Conservation (phyloP, 1,140 invertebrate genomes). For the Drusus annulatus region DNA sequence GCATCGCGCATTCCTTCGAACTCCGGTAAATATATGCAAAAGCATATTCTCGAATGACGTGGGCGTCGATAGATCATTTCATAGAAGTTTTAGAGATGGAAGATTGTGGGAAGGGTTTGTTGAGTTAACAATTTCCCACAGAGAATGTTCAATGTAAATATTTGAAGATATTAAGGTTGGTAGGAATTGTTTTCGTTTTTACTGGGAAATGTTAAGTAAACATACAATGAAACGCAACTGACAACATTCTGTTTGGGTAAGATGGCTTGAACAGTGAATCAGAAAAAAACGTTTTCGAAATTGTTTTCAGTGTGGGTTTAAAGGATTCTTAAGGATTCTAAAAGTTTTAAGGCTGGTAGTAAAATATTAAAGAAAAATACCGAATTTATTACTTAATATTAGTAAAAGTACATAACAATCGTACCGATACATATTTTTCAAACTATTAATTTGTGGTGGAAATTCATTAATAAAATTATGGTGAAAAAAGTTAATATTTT, state of each 20-base stretch:
- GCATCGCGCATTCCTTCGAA: too few relatives aligned
- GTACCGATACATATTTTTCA: too few relatives aligned
- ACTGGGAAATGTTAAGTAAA: neutral
- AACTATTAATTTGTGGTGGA: too few relatives aligned
- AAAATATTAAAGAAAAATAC: neutral
- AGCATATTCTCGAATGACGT: too few relatives aligned
- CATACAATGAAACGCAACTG: neutral
- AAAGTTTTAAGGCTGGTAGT: neutral
- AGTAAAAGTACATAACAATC: too few relatives aligned
- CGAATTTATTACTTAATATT: neutral
- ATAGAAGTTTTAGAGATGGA: too few relatives aligned
- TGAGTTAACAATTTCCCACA: too few relatives aligned
- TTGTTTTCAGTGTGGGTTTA: slow-evolving; percentile 5
- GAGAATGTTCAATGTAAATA: slow-evolving; percentile 10
- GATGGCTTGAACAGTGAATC: neutral
- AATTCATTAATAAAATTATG: too few relatives aligned
- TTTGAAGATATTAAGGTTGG: slow-evolving; percentile 17
- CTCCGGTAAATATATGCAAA: too few relatives aligned
- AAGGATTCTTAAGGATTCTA: neutral
- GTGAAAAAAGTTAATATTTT: too few relatives aligned
- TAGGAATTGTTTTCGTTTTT: slow-evolving; percentile 1
- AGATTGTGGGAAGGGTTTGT: too few relatives aligned
- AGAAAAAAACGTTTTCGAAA: neutral
- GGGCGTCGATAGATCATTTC: too few relatives aligned
- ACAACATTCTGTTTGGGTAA: neutral